Evolutionary conservation across 92 coral and sea anemone species (phyloP).

Genomic region (Zoanthus solanderi): DNA sequence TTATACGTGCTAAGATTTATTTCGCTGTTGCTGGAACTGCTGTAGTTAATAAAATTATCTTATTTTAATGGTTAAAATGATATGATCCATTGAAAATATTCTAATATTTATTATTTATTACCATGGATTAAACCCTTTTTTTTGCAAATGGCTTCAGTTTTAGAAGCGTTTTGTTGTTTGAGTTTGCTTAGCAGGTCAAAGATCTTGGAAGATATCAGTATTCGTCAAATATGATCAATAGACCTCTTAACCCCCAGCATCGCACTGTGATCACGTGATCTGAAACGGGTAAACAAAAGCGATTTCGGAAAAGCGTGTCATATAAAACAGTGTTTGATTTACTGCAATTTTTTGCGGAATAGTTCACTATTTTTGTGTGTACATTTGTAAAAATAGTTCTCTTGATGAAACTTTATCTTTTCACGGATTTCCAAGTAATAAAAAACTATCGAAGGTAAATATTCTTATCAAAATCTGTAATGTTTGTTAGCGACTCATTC

Average conservation of each 20-base stretch:
- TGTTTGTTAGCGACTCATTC: neutral
- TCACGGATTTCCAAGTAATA: constrained; percentile 62
- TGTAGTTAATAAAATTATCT: too few relatives aligned
- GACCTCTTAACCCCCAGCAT: constrained; percentile 15
- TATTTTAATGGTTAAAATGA: too few relatives aligned
- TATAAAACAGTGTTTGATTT: neutral
- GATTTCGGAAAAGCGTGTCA: neutral
- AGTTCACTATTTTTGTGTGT: constrained; percentile 72
- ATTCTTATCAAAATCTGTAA: neutral
- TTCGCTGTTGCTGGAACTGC: too few relatives aligned
- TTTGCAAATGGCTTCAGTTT: too few relatives aligned
- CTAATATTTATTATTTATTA: too few relatives aligned
- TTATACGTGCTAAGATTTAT: too few relatives aligned
- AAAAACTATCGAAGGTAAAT: constrained; percentile 44
- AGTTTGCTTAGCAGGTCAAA: too few relatives aligned
- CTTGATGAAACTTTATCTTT: constrained; percentile 57
- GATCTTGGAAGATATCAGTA: too few relatives aligned
- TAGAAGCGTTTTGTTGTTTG: too few relatives aligned
- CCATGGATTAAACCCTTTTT: too few relatives aligned
- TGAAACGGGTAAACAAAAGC: neutral
- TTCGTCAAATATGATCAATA: neutral
- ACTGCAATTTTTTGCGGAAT: constrained; percentile 20
- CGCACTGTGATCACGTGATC: neutral
- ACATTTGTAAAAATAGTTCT: constrained; percentile 57
- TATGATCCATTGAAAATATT: too few relatives aligned